These are phyloP conservation scores for Lycodopsis pacificus DNA, from an alignment of 2,797 vertebrate genomes.

Conservation along the genomic window DNA sequence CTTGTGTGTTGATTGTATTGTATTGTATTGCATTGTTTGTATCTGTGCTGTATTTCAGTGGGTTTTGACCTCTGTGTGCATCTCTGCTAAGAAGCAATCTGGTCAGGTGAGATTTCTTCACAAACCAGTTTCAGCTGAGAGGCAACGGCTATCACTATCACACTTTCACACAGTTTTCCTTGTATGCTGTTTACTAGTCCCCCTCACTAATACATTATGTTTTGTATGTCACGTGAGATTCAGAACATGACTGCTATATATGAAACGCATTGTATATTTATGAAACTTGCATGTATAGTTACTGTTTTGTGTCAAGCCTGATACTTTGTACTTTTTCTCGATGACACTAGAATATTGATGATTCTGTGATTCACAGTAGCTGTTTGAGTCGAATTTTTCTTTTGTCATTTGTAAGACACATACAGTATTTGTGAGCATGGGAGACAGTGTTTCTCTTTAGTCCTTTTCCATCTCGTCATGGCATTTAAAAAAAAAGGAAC, in stretches of 20 bases:
- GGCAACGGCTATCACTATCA: background rate
- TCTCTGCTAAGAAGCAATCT: slow-evolving; percentile 8
- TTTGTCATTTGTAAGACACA: background rate
- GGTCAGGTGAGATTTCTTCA: slow-evolving; percentile 44
- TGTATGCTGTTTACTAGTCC: background rate
- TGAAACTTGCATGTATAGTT: background rate
- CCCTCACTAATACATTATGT: background rate
- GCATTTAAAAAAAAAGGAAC: background rate
- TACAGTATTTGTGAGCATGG: background rate
- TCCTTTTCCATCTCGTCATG: background rate
- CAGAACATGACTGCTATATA: background rate
- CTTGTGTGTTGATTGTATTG: background rate
- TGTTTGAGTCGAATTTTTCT: background rate
- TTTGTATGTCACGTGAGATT: background rate
- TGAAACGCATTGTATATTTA: background rate
- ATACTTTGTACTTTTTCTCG: background rate
- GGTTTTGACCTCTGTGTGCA: background rate
- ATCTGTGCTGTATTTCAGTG: background rate
- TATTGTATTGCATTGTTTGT: background rate
- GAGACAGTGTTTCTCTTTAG: accelerated
- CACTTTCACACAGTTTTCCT: slow-evolving; percentile 4
- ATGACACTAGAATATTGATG: background rate
- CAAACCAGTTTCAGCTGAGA: slow-evolving; percentile 52
- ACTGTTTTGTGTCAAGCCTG: background rate
- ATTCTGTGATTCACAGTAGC: background rate